Evolutionary conservation across 2,888 invertebrate species (phyloP).

Genomic region (Kryphioiulus occultus): DNA sequence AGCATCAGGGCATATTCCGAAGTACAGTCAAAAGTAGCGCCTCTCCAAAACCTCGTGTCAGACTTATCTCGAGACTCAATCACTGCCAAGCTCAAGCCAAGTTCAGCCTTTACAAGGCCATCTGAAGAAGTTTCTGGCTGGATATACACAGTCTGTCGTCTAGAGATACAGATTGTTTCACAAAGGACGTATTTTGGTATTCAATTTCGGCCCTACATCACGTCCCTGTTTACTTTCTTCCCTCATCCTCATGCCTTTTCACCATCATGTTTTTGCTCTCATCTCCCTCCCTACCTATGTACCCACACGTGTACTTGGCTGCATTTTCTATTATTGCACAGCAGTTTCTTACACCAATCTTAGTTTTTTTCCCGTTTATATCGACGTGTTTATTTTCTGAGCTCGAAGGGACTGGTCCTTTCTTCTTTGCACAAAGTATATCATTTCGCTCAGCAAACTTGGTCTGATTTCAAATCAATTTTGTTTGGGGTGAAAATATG

Average conservation of each 20-base stretch:
- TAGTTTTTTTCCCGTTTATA: not conserved
- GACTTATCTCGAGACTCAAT: not conserved
- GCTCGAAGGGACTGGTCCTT: not conserved
- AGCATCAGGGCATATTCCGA: too few species aligned
- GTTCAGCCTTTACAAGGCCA: not conserved
- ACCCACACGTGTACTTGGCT: not conserved
- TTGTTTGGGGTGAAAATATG: not conserved
- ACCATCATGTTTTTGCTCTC: not conserved
- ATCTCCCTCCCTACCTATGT: not conserved
- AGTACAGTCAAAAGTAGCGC: not conserved
- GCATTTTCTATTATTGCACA: not conserved
- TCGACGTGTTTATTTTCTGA: not conserved
- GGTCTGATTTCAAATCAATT: conserved; percentile 23
- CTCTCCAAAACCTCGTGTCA: not conserved
- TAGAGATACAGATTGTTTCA: conserved; percentile 17
- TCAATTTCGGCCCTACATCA: conserved; percentile 1
- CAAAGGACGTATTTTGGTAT: not conserved
- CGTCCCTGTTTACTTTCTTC: not conserved
- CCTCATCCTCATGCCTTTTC: not conserved
- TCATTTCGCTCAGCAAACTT: not conserved
- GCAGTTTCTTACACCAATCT: not conserved
- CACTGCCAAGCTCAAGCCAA: not conserved
- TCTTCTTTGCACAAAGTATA: not conserved
- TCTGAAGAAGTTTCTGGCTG: not conserved
- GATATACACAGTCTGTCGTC: not conserved